Percentiles rank a stretch among this genome's conserved stretches.
Conservation (phyloP, 1,140 invertebrate species). For the Calosoma granatense region DNA sequence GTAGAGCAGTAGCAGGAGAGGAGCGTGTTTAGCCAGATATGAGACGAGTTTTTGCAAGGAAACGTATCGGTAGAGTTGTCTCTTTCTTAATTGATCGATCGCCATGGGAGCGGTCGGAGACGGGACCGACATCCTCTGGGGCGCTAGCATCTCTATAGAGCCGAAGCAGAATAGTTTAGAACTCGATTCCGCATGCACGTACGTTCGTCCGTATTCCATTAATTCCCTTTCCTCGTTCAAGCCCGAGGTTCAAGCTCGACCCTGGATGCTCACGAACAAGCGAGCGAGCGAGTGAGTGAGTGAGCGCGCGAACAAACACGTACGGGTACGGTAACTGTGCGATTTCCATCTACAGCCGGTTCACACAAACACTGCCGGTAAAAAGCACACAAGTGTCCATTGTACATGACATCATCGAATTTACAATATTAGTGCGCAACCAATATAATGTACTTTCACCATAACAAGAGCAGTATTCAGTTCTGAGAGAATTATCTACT, state of each 20-base stretch:
- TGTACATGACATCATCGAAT: too few species aligned
- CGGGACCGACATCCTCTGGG: background rate
- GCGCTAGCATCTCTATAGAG: background rate
- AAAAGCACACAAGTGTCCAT: too few species aligned
- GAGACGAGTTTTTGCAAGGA: background rate
- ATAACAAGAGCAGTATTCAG: too few species aligned
- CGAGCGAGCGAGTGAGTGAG: too few species aligned
- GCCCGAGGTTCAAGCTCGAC: background rate
- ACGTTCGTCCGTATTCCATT: slow-evolving; percentile 6
- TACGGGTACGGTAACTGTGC: too few species aligned
- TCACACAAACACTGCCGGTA: too few species aligned
- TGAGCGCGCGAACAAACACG: too few species aligned
- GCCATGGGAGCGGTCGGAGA: slow-evolving; percentile 6
- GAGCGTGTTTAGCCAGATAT: background rate
- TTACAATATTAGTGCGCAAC: too few species aligned
- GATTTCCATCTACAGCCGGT: too few species aligned
- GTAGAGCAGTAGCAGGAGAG: background rate
- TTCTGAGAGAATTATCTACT: too few species aligned
- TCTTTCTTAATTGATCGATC: slow-evolving; percentile 9
- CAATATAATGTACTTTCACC: too few species aligned
- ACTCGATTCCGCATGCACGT: slow-evolving; percentile 4
- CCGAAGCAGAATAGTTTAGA: background rate
- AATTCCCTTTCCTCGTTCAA: slow-evolving; percentile 4
- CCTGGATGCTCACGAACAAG: background rate
- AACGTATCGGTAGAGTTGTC: background rate